phyloP scores from a whole-genome alignment of 2,888 invertebrate genomes.

The Portevinia maculata region DNA sequence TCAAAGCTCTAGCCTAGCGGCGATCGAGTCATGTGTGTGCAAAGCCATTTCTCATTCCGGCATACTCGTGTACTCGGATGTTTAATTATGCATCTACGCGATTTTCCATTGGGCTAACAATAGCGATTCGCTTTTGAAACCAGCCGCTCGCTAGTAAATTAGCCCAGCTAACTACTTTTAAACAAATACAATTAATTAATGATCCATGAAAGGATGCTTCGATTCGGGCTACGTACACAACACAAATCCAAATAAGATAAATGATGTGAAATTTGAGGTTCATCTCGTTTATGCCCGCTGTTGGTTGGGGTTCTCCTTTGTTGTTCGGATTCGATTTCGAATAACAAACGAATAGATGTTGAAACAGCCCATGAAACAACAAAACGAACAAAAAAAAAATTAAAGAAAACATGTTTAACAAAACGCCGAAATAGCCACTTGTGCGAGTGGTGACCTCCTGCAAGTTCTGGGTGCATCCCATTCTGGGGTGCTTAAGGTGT shows the following conservation, averaged over 20 bases:
- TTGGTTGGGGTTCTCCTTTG: conserved; percentile 12
- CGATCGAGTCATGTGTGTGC: conserved; percentile 9
- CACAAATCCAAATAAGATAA: conserved; percentile 73
- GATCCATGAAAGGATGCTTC: conserved; percentile 63
- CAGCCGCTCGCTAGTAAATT: conserved; percentile 65
- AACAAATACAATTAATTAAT: conserved; percentile 77
- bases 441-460: conserved; percentile 65
- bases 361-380: conserved; percentile 1
- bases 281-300: conserved; percentile 46
- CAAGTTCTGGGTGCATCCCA: conserved; percentile 53
- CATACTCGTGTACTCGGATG: conserved; percentile 8
- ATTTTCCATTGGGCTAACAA: conserved; percentile 36
- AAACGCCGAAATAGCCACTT: conserved; percentile 66
- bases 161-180: conserved; percentile 74
- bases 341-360: conserved; percentile 41
- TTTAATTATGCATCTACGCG: conserved; percentile 41
- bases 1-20: conserved; percentile 34
- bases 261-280: conserved; percentile 73
- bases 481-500: conserved; percentile 75
- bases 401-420: conserved; percentile 29
- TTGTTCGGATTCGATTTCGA: conserved; percentile 8
- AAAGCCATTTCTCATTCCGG: conserved; percentile 51
- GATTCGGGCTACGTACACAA: conserved; percentile 35
- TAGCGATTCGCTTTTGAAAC: conserved; percentile 56
- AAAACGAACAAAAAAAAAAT: not conserved